phyloP scores from a whole-genome alignment of 2,113 vertebrate species.

The Cryptotis parvus region DNA sequence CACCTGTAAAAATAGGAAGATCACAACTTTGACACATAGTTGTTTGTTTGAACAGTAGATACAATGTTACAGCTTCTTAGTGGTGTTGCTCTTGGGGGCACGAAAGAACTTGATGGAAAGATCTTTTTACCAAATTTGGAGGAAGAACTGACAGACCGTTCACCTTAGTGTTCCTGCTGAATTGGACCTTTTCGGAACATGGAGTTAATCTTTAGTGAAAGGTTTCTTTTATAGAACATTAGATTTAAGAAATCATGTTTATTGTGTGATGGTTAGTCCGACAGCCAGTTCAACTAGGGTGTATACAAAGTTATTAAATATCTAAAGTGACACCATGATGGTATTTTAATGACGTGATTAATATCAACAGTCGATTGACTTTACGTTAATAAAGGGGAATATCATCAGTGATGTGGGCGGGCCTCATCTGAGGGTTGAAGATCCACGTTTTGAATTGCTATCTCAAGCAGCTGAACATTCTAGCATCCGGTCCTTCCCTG shows the following conservation, averaged over 20 bases:
- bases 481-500: background rate
- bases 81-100: background rate
- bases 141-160: background rate
- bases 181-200: background rate
- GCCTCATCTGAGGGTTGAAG: background rate
- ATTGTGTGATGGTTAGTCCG: background rate
- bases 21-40: conserved; percentile 28
- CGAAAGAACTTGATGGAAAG: background rate
- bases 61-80: background rate
- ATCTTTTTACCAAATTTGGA: too few relatives aligned
- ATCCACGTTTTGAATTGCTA: background rate
- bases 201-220: conserved; percentile 24
- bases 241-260: conserved; percentile 10
- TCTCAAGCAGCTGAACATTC: conserved; percentile 12
- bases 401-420: background rate
- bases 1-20: background rate
- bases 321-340: background rate
- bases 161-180: background rate
- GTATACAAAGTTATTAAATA: background rate
- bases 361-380: background rate
- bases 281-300: background rate
- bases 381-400: background rate
- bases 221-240: background rate
- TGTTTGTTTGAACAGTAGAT: conserved; percentile 16
- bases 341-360: conserved; percentile 33